Evolutionary conservation across 2,888 invertebrate species (phyloP), one percentile per base, ranked within the genome.

Genomic region (Eremobia ochroleuca): DNA sequence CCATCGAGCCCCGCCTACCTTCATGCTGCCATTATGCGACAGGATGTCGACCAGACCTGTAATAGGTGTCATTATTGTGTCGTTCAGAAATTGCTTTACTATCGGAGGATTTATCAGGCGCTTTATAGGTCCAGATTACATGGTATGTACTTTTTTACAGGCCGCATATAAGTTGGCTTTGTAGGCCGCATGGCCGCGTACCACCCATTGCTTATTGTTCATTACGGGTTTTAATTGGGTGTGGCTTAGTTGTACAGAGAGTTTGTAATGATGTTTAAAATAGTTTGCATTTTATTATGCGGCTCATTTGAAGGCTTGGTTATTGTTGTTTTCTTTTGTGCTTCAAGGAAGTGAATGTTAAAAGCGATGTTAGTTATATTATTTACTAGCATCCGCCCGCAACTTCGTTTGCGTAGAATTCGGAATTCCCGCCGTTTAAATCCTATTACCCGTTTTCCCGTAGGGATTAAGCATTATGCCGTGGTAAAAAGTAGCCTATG

Each of bases 1-100:
- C 92, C 92, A 88, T 85, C 88, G 88, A 83, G 90, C 91, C 91
- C 82, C 88, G 84, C 85, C 88, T 81, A 84, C 85, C 91, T 86
- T 86, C 90, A 86, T 76, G 88, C 88, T 85, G 90, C 92, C 90
- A 93, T 93, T 96, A 95, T 94, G 96, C 96, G 96, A 95, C 96
- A 96, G 94, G 94, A 94, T 92, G 94, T 91, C 92, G 94, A 85
- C 85, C 91, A 92, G 89, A 91, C 92, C 89, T 88, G 91, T 96
- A 97, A 97, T 97, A 95, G 96, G 93, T 97, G 96, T 97, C 96
- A 97, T 97, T 97, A 97, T 92, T 91, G 93, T 94, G 95, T 95
- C 95, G 96, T 94, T 93, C 95, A 94, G 96, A 96, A 97, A 97
- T 97, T 96, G 96, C 96, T 95, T 93, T 90, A 94, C 95, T 96